Base-by-base conservation (phyloP, 1,140 invertebrate genomes). In the Meloidogyne floridensis region DNA sequence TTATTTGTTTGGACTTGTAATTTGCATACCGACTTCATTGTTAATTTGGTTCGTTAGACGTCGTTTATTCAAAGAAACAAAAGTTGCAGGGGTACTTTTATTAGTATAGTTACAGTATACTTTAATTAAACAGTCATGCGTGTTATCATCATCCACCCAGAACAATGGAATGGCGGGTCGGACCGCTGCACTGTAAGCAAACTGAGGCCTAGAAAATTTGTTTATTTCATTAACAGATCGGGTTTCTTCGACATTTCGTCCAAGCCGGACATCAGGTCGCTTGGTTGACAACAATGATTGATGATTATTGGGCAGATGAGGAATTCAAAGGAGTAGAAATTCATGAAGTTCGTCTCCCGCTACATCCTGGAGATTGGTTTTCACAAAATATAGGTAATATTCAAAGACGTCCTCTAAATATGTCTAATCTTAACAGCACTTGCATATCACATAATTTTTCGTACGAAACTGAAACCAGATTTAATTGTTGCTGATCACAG, bases 291-390 rank as follows among this genome's bases (percentile, higher is more conserved):
- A 89, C 88, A 18, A 89, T 89, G 88, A 89, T 89, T 15, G 88
- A 89, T 81, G 84, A 87, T 42, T 90, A 89, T 77, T 89, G 88
- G 88, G 82, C 85, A 20, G 72, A 85, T 54, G 85, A 89, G 51
- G 84, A 87, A 15, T 89, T 89, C 69, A 77, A 84, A 43, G 85
- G 85, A 51, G 85, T 90, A 72, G 76, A 82, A 80, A 82, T 82
- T 32, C 53, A 80, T 77, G 76, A 72, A 11, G 80, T 87, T 53
- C 76, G 81, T 3, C 15, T 90, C 3, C 78, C 84, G 11, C 80
- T 90, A 9, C 88, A 89, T 83, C 88, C 88, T 9, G 88, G 88
- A 20, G 88, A 89, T 80, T 89, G 88, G 88, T 89, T 87, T 8
- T 54, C 75, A 32, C 43, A 32, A 53, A 56, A 53, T 20, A 75